Evolutionary conservation across 2,888 invertebrate genomes (phyloP).

Genomic region (Pyrgus malvae): DNA sequence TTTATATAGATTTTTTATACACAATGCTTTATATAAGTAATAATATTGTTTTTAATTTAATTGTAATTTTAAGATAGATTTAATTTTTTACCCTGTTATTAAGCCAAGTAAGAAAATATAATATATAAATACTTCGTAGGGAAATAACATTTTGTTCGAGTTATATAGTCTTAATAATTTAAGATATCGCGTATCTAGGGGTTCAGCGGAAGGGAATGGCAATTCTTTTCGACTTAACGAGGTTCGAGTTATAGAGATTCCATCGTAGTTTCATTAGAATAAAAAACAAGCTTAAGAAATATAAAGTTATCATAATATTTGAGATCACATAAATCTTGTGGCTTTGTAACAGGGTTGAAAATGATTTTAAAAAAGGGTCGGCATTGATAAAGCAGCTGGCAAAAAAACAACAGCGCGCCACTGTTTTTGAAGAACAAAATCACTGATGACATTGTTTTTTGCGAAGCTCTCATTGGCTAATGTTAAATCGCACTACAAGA

Average conservation of each 20-base stretch:
- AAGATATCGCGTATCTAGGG: background rate
- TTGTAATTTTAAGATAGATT: background rate
- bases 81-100: background rate
- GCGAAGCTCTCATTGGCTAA: conserved; percentile 12
- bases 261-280: background rate
- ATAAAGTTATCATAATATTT: background rate
- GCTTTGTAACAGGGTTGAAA: background rate
- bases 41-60: background rate
- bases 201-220: conserved; percentile 8
- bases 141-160: background rate
- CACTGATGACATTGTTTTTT: conserved; percentile 13
- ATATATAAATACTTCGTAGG: conserved; percentile 4
- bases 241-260: background rate
- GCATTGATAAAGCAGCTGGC: background rate
- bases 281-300: background rate
- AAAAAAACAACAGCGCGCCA: background rate
- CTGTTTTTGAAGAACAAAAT: conserved; percentile 1
- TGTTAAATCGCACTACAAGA: background rate
- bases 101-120: background rate
- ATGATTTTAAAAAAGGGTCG: background rate
- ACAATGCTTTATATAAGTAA: background rate
- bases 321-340: background rate
- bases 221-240: background rate
- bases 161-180: conserved; percentile 1
- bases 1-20: background rate